Evolutionary conservation across 2,113 vertebrate species (phyloP), one percentile per base, ranked within the genome.

Genomic region (Noturus placidus): DNA sequence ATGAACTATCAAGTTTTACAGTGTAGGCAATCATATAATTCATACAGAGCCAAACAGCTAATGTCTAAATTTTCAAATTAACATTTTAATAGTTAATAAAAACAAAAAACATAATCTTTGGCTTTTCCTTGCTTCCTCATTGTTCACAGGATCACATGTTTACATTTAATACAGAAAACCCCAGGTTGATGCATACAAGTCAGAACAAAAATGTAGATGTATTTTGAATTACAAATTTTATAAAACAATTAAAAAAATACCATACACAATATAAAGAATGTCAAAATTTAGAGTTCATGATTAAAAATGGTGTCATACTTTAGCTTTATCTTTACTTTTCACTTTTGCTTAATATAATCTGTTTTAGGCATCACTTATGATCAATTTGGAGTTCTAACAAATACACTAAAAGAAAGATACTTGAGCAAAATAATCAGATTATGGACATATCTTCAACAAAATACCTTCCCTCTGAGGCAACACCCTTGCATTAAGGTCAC

Each of bases 61-160:
- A 56, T 20, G 9, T 56, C 65, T 82, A 72, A 69, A 76, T 83
- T 5, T 33, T 46, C 35, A 33, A 6, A 56, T 33, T 30, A 56
- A 83, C 11, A 84, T 50, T 87, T 83, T 27, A 10, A 46, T 27
- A 27, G 61, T 30, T 79, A 61, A 70, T 0, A 70, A 17, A 89
- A 83, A n/a, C n/a, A n/a, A n/a, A 1, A 54, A 0, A 65, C 42
- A 76, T 76, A 38, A 69, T 90, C 86, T 90, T 90, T 90, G 90
- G 88, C 85, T 87, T 90, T 42, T 85, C 19, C 22, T 82, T 61
- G 85, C 78, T 90, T 90, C 54, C 15, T 85, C 8, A 30, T 80
- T 25, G 77, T 83, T 86, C 61, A 80, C 54, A 77, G 27, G 57
- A 54, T 56, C 61, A 82, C 56, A 77, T 69, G 4, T 74, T 46